phyloP scores from a whole-genome alignment of 2,888 invertebrate genomes.

The Cataglyphis albicans region DNA sequence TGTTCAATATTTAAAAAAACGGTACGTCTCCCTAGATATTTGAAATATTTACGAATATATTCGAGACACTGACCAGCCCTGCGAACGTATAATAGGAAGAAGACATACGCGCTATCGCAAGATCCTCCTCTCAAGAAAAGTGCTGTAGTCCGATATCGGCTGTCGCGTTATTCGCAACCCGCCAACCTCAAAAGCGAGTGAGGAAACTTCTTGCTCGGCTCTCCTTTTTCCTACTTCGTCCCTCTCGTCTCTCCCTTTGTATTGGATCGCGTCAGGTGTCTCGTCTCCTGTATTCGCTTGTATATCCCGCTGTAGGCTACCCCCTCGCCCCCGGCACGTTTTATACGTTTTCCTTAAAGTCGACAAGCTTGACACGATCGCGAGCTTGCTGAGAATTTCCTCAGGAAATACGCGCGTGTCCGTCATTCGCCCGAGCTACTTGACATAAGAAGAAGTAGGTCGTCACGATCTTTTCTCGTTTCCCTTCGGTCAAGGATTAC shows the following conservation, averaged over 20 bases:
- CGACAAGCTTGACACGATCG: conserved; percentile 43
- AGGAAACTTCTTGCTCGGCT: conserved; percentile 36
- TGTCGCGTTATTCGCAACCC: conserved; percentile 56
- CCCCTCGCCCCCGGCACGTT: conserved; percentile 19
- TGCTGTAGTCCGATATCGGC: conserved; percentile 47
- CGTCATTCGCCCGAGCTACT: conserved; percentile 43
- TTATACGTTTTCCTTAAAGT: conserved; percentile 42
- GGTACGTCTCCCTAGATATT: neutral
- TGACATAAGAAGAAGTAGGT: conserved; percentile 32
- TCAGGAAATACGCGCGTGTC: conserved; percentile 36
- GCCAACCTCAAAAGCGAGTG: conserved; percentile 52
- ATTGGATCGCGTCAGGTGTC: conserved; percentile 38
- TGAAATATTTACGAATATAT: conserved; percentile 34
- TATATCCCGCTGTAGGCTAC: conserved; percentile 23
- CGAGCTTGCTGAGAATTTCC: conserved; percentile 28
- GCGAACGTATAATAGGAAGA: neutral
- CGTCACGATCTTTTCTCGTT: neutral
- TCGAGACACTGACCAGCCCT: conserved; percentile 8
- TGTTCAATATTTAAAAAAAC: conserved; percentile 31
- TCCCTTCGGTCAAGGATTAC: conserved; percentile 32
- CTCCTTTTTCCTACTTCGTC: neutral
- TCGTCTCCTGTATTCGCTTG: conserved; percentile 22
- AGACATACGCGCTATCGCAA: conserved; percentile 23
- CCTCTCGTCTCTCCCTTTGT: conserved; percentile 19
- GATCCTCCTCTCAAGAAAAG: conserved; percentile 38